phyloP scores from a whole-genome alignment of 2,113 vertebrate genomes.

The Gambusia affinis region DNA sequence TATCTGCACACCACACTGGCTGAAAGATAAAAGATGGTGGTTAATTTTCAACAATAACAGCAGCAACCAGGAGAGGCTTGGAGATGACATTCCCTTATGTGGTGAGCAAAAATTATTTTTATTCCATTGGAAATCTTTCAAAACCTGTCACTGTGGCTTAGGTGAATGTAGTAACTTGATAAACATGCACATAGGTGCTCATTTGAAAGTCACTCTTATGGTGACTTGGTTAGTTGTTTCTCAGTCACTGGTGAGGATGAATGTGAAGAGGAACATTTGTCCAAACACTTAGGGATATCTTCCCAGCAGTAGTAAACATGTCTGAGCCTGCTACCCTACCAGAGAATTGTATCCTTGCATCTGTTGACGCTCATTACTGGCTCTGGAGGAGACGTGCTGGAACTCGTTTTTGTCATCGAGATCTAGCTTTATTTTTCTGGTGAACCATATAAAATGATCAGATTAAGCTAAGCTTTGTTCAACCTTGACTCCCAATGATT shows the following conservation, averaged over 20 bases:
- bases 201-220: slow-evolving; percentile 14
- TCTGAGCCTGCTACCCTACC: slow-evolving; percentile 40
- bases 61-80: neutral
- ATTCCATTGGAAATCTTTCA: neutral
- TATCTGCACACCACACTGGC: slow-evolving; percentile 77
- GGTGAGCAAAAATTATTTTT: slow-evolving; percentile 47
- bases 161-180: neutral
- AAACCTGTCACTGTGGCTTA: neutral
- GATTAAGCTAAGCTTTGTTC: neutral
- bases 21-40: slow-evolving; percentile 76
- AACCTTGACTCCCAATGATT: neutral
- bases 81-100: slow-evolving; percentile 35
- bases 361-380: slow-evolving; percentile 6
- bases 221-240: slow-evolving; percentile 7
- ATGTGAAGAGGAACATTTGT: slow-evolving; percentile 9
- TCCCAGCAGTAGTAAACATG: slow-evolving; percentile 44
- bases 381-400: neutral
- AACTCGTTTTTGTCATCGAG: slow-evolving; percentile 3
- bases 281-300: neutral
- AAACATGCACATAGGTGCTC: neutral
- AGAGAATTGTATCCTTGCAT: slow-evolving; percentile 28
- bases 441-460: neutral
- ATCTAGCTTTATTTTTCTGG: neutral
- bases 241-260: neutral
- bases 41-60: slow-evolving; percentile 47